Conservation (phyloP, 1,140 invertebrate species). For the Bombus vancouverensis region DNA sequence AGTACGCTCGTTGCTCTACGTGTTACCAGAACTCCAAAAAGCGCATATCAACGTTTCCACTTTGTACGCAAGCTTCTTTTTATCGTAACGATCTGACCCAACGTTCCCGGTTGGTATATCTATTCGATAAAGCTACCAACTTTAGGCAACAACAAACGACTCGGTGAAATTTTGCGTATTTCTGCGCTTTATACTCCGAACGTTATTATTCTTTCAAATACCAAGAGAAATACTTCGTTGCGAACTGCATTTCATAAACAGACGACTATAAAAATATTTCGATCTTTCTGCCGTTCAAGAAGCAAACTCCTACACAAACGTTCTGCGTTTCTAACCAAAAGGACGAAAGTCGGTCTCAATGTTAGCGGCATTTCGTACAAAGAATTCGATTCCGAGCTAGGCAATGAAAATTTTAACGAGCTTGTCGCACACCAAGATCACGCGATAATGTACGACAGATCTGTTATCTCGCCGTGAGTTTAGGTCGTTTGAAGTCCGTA, state of each 20-base stretch:
- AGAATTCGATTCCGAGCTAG: background rate
- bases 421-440: background rate
- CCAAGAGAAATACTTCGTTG: background rate
- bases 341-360: background rate
- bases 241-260: background rate
- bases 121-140: background rate
- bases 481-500: background rate
- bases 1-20: background rate
- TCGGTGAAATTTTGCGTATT: background rate
- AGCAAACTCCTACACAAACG: background rate
- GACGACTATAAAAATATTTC: background rate
- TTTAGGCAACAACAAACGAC: background rate
- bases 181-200: background rate
- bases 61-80: no score
- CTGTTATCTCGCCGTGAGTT: background rate
- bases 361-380: background rate
- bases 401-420: constrained; percentile 28
- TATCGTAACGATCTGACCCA: background rate
- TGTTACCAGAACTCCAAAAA: background rate
- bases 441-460: background rate
- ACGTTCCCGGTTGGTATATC: background rate
- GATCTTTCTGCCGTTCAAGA: background rate
- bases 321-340: no score
- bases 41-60: background rate
- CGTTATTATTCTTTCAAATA: no score